Base-by-base conservation (phyloP, 2,113 vertebrate species). In the Ameiurus melas region DNA sequence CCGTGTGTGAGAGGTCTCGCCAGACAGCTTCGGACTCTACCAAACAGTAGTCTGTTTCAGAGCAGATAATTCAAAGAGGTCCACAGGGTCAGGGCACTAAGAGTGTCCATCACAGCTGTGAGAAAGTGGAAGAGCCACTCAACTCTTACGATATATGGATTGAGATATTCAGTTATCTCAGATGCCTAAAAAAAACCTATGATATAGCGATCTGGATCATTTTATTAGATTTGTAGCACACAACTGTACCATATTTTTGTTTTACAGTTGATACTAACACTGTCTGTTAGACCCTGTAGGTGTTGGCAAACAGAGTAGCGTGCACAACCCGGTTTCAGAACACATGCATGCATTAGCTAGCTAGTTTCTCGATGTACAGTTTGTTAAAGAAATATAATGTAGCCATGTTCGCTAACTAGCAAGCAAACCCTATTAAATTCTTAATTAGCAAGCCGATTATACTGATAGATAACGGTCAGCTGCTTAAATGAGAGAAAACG, bases 1-100 rank as follows among this genome's bases (percentile, higher is more conserved):
- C 33, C 30, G 53, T 82, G 22, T 77, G 81, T 22, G 57, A 64
- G 60, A 83, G 39, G 73, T 81, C 85, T 84, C 64, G 36, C 58
- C 68, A 75, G 85, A 80, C 81, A 78, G 70, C 73, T 43, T 55
- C 55, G 10, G 53, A 66, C 55, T 47, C 22, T n/a, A 82, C 83
- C 75, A 64, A 57, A 83, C 86, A 85, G 55, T 85, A 77, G 83
- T 90, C 75, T 71, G 66, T 75, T 68, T 85, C 66, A 2, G 66
- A 82, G 87, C 60, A 70, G 51, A 83, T 47, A 84, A 81, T 58
- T 88, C 83, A 85, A 22, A 85, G 62, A 84, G 60, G 71, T 53
- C 51, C 60, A 73, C 60, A 68, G 88, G 53, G 88, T 85, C 60
- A 80, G 47, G 30, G n/a, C 4, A 64, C 62, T 51, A 58, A 60